phyloP scores from a whole-genome alignment of 2,113 vertebrate genomes.

The Eubucco bourcierii region DNA sequence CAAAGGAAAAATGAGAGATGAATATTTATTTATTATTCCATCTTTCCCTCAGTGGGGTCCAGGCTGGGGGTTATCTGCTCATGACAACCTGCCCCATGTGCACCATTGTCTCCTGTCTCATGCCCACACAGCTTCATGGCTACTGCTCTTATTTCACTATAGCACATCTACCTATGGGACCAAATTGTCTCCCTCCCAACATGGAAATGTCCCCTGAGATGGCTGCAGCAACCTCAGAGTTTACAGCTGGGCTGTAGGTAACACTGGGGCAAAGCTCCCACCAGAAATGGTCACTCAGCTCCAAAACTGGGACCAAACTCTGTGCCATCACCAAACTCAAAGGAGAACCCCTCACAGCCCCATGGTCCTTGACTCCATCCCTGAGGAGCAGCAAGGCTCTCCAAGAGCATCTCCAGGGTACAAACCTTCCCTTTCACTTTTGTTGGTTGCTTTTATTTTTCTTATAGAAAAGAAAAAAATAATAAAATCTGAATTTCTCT shows the following conservation, averaged over 20 bases:
- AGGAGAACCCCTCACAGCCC: neutral
- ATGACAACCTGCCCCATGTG: neutral
- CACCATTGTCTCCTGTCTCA: accelerated
- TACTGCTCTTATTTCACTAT: neutral
- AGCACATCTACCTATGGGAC: neutral
- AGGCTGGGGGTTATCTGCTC: neutral
- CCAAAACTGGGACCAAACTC: neutral
- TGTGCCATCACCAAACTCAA: neutral
- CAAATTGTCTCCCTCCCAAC: neutral
- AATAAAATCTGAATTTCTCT: neutral
- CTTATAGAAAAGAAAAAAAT: no score
- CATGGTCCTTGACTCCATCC: accelerated
- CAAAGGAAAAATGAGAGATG: neutral
- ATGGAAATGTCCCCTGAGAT: neutral
- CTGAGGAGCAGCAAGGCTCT: accelerated
- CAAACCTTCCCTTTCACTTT: neutral
- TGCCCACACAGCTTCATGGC: neutral
- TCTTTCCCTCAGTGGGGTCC: accelerated
- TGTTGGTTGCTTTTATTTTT: neutral
- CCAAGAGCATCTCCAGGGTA: accelerated
- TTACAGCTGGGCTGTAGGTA: neutral
- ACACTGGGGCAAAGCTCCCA: accelerated
- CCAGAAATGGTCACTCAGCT: neutral
- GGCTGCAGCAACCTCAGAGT: accelerated
- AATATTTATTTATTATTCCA: neutral